Percentiles rank a stretch among this genome's conserved stretches.
Evolutionary conservation across 2,797 vertebrate genomes (phyloP).

Genomic region (Rachycentron canadum): DNA sequence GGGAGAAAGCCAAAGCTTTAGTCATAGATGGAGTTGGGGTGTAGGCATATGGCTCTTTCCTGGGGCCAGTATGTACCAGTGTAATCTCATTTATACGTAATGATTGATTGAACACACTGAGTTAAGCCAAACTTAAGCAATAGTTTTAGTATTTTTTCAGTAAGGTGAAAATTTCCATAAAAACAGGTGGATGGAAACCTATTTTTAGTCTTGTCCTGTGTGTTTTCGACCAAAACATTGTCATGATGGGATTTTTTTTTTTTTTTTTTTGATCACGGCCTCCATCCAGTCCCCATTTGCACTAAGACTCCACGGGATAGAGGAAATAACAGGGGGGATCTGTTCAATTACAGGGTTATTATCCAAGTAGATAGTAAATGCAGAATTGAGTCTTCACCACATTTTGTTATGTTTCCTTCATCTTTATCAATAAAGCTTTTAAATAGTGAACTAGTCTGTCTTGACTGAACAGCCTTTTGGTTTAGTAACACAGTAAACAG

Average conservation of each 20-base stretch:
- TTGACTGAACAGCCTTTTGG: background rate
- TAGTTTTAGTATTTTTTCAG: too few species aligned
- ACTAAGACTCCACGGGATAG: conserved; percentile 3
- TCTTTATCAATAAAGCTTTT: background rate
- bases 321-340: background rate
- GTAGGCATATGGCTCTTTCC: background rate
- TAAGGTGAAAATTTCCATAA: too few species aligned
- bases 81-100: too few species aligned
- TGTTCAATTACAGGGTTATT: background rate
- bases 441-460: background rate
- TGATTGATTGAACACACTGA: background rate
- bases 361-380: conserved; percentile 6
- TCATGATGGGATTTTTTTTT: too few species aligned
- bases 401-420: background rate
- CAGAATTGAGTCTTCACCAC: background rate
- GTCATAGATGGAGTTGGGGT: background rate
- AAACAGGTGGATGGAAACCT: background rate
- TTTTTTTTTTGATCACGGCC: conserved; percentile 5
- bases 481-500: background rate
- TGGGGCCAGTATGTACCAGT: background rate
- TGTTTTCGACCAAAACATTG: conserved; percentile 6
- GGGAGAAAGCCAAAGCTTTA: too few species aligned
- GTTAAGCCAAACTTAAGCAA: background rate
- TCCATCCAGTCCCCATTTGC: background rate
- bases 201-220: background rate